Evolutionary conservation across 2,113 vertebrate genomes (phyloP).

Genomic region (Ophiodon elongatus): DNA sequence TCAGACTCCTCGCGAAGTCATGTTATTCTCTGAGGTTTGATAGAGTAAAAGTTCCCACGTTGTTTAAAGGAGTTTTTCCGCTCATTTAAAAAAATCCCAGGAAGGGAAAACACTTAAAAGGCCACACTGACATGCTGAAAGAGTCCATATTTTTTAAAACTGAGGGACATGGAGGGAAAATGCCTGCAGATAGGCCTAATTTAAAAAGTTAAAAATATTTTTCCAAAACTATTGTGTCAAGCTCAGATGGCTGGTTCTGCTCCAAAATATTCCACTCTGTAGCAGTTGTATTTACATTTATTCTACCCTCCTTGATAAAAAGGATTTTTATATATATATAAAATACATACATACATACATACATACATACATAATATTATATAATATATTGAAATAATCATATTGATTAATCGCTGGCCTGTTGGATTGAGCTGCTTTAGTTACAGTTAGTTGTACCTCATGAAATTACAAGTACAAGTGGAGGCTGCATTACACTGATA

Average conservation of each 20-base stretch:
- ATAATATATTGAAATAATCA: no score
- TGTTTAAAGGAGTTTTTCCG: background rate
- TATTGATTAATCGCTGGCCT: no score
- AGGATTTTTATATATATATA: background rate
- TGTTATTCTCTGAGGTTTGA: background rate
- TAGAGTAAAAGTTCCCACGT: background rate
- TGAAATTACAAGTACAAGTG: no score
- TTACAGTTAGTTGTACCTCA: no score
- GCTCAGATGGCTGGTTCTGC: background rate
- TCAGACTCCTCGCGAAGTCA: background rate
- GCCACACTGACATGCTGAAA: background rate
- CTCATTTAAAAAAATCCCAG: slow-evolving; percentile 29
- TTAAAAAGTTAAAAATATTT: background rate
- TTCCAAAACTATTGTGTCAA: background rate
- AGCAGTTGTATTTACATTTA: background rate
- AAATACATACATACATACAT: no score
- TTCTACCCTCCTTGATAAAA: background rate
- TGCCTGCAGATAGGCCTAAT: background rate
- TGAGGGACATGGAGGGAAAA: background rate
- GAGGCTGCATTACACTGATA: no score
- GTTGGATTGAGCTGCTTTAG: no score
- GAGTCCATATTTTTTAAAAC: slow-evolving; percentile 5
- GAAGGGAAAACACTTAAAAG: slow-evolving; percentile 39
- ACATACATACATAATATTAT: no score
- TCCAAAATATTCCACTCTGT: no score